Conservation (phyloP, 2,888 invertebrate genomes). For the Tridacna gigas region DNA sequence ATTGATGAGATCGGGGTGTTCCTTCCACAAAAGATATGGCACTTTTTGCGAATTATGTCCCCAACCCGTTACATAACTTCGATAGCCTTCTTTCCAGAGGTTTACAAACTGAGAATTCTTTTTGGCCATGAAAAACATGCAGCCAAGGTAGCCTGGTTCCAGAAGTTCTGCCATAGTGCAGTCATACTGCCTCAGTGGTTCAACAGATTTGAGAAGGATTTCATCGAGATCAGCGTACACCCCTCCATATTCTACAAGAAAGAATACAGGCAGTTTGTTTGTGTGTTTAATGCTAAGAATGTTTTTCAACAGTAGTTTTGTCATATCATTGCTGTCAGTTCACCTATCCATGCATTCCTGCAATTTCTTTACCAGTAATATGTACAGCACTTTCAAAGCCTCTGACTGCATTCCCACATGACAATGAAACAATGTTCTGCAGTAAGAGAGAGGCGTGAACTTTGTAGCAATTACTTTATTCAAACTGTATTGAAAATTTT, state of each 20-base stretch:
- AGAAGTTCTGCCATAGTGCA: slow-evolving; percentile 4
- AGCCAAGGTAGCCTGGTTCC: slow-evolving; percentile 10
- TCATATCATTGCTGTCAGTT: not conserved
- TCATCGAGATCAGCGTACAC: slow-evolving; percentile 7
- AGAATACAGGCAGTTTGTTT: not conserved
- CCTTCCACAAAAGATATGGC: slow-evolving; percentile 14
- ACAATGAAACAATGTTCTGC: no score
- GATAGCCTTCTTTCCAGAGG: slow-evolving; percentile 8
- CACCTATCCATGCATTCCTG: not conserved
- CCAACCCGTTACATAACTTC: not conserved
- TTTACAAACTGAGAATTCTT: slow-evolving; percentile 10
- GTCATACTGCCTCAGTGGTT: slow-evolving; percentile 9
- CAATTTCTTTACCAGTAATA: not conserved
- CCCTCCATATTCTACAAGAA: slow-evolving; percentile 16
- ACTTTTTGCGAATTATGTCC: slow-evolving; percentile 18
- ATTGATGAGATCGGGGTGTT: slow-evolving; percentile 2
- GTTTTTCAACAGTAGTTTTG: not conserved
- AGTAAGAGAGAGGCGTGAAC: no score
- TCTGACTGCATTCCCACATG: no score
- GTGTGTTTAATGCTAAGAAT: not conserved
- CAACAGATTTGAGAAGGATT: slow-evolving; percentile 6
- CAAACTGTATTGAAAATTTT: no score
- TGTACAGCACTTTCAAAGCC: not conserved
- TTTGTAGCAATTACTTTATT: no score
- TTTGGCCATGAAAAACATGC: slow-evolving; percentile 10